These are phyloP conservation scores for Cryptophagus acutangulus DNA, from an alignment of 2,888 invertebrate genomes.

Conservation along the genomic window DNA sequence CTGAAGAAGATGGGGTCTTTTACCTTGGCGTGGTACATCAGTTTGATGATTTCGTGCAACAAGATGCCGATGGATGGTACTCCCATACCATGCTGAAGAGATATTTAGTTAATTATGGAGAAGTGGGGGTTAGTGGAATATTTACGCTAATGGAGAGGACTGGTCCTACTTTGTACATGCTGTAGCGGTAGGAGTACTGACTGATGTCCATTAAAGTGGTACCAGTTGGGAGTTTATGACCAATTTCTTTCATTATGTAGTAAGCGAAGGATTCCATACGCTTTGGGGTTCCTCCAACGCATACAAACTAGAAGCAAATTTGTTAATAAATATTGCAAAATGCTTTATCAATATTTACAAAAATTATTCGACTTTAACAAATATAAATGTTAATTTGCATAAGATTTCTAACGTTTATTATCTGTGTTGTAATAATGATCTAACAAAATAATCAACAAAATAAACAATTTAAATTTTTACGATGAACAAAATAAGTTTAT, in stretches of 20 bases:
- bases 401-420: too few relatives aligned
- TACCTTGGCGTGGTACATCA: constrained; percentile 89
- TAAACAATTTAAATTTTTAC: too few relatives aligned
- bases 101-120: not conserved
- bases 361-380: too few relatives aligned
- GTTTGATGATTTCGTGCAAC: constrained; percentile 92
- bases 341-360: too few relatives aligned
- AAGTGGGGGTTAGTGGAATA: not conserved
- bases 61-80: constrained; percentile 93
- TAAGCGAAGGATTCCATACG: constrained; percentile 91
- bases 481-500: too few relatives aligned
- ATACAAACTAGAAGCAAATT: constrained; percentile 77
- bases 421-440: too few relatives aligned
- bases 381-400: too few relatives aligned
- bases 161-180: constrained; percentile 93
- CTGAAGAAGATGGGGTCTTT: constrained; percentile 88
- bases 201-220: constrained; percentile 85
- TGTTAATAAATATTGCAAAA: too few relatives aligned
- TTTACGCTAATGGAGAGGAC: constrained; percentile 77
- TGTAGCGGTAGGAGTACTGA: constrained; percentile 86
- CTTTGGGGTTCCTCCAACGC: constrained; percentile 93
- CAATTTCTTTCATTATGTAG: constrained; percentile 85
- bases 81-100: constrained; percentile 92
- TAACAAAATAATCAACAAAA: too few relatives aligned
- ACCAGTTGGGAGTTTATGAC: constrained; percentile 83